Conservation (phyloP, 2,113 vertebrate genomes). For the Myrmecobius fasciatus region DNA sequence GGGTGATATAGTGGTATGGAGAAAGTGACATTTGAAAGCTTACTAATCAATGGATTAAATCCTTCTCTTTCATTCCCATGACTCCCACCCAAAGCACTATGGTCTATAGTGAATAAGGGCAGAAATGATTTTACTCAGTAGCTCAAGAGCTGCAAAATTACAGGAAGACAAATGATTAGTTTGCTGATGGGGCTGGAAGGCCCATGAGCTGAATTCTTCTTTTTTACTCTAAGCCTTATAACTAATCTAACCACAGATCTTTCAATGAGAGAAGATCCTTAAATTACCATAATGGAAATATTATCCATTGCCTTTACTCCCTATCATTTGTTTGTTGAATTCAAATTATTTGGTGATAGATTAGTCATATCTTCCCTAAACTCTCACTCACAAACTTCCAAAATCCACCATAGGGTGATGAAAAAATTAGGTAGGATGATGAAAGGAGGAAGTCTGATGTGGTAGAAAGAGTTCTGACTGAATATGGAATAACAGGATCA, state of each 20-base stretch:
- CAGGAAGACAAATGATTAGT: neutral
- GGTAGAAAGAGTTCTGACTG: neutral
- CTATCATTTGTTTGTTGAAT: neutral
- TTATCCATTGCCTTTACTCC: neutral
- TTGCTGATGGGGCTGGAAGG: neutral
- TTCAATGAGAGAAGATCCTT: neutral
- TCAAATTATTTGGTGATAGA: neutral
- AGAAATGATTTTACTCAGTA: neutral
- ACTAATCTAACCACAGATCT: neutral
- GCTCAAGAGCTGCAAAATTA: neutral
- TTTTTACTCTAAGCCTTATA: neutral
- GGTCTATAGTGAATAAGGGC: neutral
- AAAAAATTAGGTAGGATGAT: neutral
- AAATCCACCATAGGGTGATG: neutral
- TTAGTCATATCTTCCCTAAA: neutral
- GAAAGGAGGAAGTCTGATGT: neutral
- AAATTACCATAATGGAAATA: neutral
- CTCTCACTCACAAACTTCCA: neutral
- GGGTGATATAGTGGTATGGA: neutral
- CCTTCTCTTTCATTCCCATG: neutral
- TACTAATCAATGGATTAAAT: neutral
- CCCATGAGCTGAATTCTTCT: neutral
- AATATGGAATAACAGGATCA: neutral
- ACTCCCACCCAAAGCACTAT: slow-evolving; percentile 4
- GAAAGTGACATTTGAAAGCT: neutral